phyloP scores from a whole-genome alignment of 2,888 invertebrate genomes.

The Acanthoscelides obtectus region DNA sequence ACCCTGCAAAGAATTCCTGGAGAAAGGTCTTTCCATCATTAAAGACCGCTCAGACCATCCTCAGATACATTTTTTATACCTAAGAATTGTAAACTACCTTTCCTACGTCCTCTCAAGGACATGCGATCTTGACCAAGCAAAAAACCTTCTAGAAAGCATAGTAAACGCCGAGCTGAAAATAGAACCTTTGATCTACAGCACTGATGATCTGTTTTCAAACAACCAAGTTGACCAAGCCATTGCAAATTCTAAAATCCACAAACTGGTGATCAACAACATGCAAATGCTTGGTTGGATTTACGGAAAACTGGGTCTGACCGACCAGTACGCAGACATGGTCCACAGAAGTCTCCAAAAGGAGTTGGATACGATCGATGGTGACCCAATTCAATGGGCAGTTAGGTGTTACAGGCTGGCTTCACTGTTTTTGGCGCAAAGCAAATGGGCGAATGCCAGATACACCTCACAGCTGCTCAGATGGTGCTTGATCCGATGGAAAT shows the following conservation, averaged over 20 bases:
- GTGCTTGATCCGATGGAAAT: conserved; percentile 55
- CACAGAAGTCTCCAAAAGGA: conserved; percentile 56
- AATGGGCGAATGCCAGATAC: conserved; percentile 51
- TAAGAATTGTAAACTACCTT: conserved; percentile 56
- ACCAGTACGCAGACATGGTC: conserved; percentile 53
- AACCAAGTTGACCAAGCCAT: conserved; percentile 35
- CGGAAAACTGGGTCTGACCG: conserved; percentile 52
- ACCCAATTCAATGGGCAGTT: conserved; percentile 56
- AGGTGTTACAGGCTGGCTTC: conserved; percentile 49
- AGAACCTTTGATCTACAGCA: conserved; percentile 37
- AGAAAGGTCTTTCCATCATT: conserved; percentile 35
- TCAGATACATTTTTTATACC: conserved; percentile 48
- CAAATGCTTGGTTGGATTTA: conserved; percentile 60
- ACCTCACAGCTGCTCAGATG: conserved; percentile 59
- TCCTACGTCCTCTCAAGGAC: conserved; percentile 55
- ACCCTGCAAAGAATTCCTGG: conserved; percentile 32
- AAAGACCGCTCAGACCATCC: conserved; percentile 29
- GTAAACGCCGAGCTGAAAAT: conserved; percentile 36
- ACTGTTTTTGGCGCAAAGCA: conserved; percentile 49
- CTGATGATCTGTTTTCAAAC: conserved; percentile 53
- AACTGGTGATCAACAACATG: conserved; percentile 57
- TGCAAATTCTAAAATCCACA: conserved; percentile 44
- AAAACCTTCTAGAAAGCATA: conserved; percentile 51
- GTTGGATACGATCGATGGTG: conserved; percentile 54
- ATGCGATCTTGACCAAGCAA: conserved; percentile 49